phyloP scores from a whole-genome alignment of 2,888 invertebrate species.

The Listrodromus nycthemerus region DNA sequence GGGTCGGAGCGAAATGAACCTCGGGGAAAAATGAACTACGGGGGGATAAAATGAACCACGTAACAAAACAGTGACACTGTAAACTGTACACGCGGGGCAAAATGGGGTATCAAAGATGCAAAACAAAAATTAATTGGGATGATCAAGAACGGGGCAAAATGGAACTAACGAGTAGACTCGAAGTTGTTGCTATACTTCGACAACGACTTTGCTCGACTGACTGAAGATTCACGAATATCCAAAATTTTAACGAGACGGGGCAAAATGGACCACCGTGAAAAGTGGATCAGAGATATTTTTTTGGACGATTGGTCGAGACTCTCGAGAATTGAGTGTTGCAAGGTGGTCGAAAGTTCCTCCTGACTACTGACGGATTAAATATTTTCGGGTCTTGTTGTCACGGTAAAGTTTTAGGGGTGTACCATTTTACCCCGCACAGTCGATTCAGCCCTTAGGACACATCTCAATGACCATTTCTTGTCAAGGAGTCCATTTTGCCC shows the following conservation, averaged over 20 bases:
- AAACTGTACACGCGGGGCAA: not conserved
- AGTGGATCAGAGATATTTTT: not conserved
- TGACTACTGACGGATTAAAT: no score
- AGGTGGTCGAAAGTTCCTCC: no score
- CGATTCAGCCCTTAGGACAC: not conserved
- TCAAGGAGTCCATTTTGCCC: not conserved
- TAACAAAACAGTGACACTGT: not conserved
- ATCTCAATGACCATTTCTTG: not conserved
- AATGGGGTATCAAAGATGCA: not conserved
- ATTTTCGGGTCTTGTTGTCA: no score
- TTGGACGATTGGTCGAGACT: not conserved
- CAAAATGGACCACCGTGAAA: no score
- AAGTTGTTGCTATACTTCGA: not conserved
- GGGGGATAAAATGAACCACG: no score
- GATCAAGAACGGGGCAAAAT: no score
- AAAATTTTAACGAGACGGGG: not conserved
- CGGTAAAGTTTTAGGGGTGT: not conserved
- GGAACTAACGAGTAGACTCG: no score
- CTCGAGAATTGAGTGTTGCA: not conserved
- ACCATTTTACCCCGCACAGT: not conserved
- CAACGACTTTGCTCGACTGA: not conserved
- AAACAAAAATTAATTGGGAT: no score
- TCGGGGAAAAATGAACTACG: not conserved
- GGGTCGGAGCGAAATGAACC: no score
- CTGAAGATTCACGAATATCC: not conserved